Evolutionary conservation across 2,888 invertebrate species (phyloP).

Genomic region (Dasypogon diadema): DNA sequence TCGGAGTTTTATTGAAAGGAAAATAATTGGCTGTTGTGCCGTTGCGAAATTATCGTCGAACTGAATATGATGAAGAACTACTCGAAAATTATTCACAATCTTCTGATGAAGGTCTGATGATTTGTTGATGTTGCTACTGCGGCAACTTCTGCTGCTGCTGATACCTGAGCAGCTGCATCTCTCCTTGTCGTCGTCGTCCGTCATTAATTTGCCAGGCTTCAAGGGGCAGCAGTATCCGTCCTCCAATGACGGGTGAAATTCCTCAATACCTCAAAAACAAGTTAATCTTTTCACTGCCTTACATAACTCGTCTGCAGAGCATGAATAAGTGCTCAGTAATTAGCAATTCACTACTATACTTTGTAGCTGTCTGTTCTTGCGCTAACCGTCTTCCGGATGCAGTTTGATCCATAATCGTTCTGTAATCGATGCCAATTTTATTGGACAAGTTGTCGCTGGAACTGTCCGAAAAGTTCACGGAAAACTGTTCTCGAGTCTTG

Average conservation of each 20-base stretch:
- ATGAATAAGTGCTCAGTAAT: not conserved
- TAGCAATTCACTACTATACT: not conserved
- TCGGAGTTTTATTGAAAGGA: slow-evolving; percentile 19
- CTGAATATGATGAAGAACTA: not conserved
- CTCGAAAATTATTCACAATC: slow-evolving; percentile 3
- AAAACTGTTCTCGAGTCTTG: too few species aligned
- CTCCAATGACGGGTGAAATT: not conserved
- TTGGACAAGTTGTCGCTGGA: too few species aligned
- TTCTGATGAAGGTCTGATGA: not conserved
- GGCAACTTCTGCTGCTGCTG: too few species aligned
- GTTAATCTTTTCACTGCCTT: slow-evolving; percentile 20
- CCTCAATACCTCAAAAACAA: slow-evolving; percentile 12
- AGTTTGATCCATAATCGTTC: too few species aligned
- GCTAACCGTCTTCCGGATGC: too few species aligned
- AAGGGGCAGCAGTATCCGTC: not conserved
- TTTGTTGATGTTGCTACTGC: not conserved
- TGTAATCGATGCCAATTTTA: too few species aligned
- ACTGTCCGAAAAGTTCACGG: too few species aligned
- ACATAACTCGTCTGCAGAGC: not conserved
- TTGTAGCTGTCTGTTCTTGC: too few species aligned
- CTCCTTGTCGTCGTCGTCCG: too few species aligned
- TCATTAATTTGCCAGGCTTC: too few species aligned
- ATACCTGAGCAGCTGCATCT: too few species aligned
- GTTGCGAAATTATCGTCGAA: slow-evolving; percentile 12
- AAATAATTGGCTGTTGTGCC: slow-evolving; percentile 26